Base-by-base conservation (phyloP, 2,888 invertebrate genomes). In the Ornithoptera priamus region DNA sequence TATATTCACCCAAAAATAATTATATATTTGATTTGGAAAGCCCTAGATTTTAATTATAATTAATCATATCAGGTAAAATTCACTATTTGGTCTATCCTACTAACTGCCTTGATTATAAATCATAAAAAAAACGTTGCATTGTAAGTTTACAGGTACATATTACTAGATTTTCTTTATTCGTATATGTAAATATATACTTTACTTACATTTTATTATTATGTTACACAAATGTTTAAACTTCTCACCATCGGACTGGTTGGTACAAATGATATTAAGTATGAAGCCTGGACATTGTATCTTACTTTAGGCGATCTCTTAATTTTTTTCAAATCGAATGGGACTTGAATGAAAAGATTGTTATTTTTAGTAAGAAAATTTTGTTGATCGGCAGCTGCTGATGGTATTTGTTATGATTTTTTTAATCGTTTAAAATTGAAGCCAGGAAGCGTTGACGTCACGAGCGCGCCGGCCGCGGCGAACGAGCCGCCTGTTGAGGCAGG, bases 401-500 rank as follows among this genome's bases (percentile, higher is more conserved):
- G 67, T 59, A 62, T 61, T 68, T 62, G 62, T 71, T 65, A 70
- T 70, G 65, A 69, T 70, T 69, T 73, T 70, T 71, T 69, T 76
- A 76, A 75, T 72, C 73, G 74, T 74, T 73, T 57, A 72, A 73
- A 73, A 73, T 72, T 72, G 72, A 71, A 72, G 72, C 71, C 74
- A 75, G 74, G 74, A 75, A 75, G 69, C 75, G 71, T 72, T 75
- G 76, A 75, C 72, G 72, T 68, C 66, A 62, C 74, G 30, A 50
- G 75, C 68, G 73, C 70, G 81, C 62, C 73, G 75, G 75, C 76
- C 77, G 78, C 80, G 83, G 80, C 77, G 83, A 89, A 91, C 82
- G 79, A 81, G 82, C 83, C 73, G 83, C 82, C 77, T 86, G 91
- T 92, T 92, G 92, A 92, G 92, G 92, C 90, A 92, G 92, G 92